Evolutionary conservation across 37 sponge, comb jelly and placozoan genomes (phyloP).

Genomic region (Aphrocallistes beatrix): DNA sequence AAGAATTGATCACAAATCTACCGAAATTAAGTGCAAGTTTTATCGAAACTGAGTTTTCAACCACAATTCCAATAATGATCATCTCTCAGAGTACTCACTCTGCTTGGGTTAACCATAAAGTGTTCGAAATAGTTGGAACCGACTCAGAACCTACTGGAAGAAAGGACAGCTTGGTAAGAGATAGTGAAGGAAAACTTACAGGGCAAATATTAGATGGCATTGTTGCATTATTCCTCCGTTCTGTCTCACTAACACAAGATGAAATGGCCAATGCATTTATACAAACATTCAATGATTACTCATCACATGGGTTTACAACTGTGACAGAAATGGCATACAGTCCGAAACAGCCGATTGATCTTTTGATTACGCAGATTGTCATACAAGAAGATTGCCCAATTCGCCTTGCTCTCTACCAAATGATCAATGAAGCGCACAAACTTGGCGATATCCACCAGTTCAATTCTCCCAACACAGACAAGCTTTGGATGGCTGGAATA

Average conservation of each 20-base stretch:
- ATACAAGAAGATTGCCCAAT: neutral
- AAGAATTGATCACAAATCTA: constrained; percentile 20
- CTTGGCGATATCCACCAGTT: neutral
- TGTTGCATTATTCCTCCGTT: neutral
- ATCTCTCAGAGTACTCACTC: constrained; percentile 21
- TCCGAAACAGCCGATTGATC: neutral
- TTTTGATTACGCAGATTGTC: neutral
- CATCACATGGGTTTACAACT: constrained; percentile 44
- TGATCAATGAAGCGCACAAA: neutral
- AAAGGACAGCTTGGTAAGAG: neutral
- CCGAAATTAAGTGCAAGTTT: constrained; percentile 24
- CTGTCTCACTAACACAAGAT: neutral
- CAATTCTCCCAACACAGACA: neutral
- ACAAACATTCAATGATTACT: constrained; percentile 22
- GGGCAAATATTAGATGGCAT: neutral
- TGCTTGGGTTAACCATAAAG: constrained; percentile 41
- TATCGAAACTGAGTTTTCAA: constrained; percentile 17
- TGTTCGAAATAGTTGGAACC: constrained; percentile 22
- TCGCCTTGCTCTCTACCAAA: constrained; percentile 14
- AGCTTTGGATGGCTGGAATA: constrained; percentile 32
- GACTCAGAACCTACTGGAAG: neutral
- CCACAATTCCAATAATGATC: constrained; percentile 22
- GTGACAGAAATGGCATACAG: constrained; percentile 34
- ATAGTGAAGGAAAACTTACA: neutral
- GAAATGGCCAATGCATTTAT: neutral